A percentile compares a stretch with the other conserved stretches of the same genome.
These are phyloP conservation scores for Propithecus coquereli DNA, from an alignment of 2,113 vertebrate genomes.

Conservation along the genomic window DNA sequence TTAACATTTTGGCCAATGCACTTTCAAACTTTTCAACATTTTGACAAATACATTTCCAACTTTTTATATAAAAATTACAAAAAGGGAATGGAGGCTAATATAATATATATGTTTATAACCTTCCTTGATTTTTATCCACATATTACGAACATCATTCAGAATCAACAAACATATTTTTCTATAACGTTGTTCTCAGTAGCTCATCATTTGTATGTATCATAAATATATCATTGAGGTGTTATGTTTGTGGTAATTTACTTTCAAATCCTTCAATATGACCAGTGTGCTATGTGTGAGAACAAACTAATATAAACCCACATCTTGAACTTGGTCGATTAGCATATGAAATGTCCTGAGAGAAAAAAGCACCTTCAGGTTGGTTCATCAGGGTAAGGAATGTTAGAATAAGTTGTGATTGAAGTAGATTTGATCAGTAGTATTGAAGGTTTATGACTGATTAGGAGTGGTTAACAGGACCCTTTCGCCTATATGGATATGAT, in stretches of 20 bases:
- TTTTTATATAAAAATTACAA: neutral
- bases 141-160: neutral
- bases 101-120: neutral
- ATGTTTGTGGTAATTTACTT: neutral
- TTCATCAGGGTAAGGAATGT: neutral
- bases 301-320: neutral
- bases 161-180: neutral
- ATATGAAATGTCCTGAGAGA: neutral
- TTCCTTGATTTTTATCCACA: neutral
- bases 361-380: neutral
- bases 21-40: neutral
- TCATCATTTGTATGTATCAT: neutral
- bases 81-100: neutral
- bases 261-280: neutral
- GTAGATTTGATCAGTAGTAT: neutral
- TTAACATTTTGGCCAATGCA: neutral
- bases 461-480: neutral
- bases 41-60: neutral
- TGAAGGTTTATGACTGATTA: neutral
- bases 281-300: neutral
- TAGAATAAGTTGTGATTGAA: neutral
- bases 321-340: neutral
- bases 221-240: neutral
- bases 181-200: neutral
- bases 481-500: neutral